Evolutionary conservation across 1,140 invertebrate genomes (phyloP).

Genomic region (Plodia interpunctella): DNA sequence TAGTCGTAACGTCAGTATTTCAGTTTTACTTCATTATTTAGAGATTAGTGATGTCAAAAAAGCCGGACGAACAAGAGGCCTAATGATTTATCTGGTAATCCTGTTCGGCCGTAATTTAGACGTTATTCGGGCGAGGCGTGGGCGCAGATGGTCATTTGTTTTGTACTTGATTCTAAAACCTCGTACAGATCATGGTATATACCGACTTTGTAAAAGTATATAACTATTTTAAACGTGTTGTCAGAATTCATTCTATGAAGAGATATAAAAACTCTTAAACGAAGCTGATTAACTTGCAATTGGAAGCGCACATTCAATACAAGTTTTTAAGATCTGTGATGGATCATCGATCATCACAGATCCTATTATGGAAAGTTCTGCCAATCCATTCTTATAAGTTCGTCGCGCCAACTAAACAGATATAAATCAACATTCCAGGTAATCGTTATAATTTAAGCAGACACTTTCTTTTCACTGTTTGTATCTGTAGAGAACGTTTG

Average conservation of each 20-base stretch:
- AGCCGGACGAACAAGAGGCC: not conserved
- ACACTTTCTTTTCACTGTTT: not conserved
- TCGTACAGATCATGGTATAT: not conserved
- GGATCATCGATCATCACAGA: slow-evolving; percentile 5
- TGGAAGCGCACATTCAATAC: too few species aligned
- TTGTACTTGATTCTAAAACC: slow-evolving; percentile 7
- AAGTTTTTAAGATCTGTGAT: not conserved
- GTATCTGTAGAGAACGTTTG: too few species aligned
- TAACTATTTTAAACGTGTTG: too few species aligned
- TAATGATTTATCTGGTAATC: slow-evolving; percentile 6
- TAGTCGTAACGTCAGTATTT: too few species aligned
- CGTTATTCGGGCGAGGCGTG: slow-evolving; percentile 10
- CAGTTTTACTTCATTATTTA: not conserved
- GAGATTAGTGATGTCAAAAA: not conserved
- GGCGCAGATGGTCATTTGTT: slow-evolving; percentile 16
- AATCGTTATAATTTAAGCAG: slow-evolving; percentile 12
- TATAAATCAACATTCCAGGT: slow-evolving; percentile 5
- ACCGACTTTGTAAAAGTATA: too few species aligned
- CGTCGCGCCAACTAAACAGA: not conserved
- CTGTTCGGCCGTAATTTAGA: slow-evolving; percentile 9
- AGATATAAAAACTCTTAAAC: too few species aligned
- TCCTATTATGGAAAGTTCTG: not conserved
- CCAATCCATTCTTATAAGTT: not conserved
- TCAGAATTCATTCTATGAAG: too few species aligned
- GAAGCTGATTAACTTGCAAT: too few species aligned